A percentile compares a stretch with the other conserved stretches of the same genome.
Conservation (phyloP, 2,888 invertebrate species). For the Branchellion lobata region DNA sequence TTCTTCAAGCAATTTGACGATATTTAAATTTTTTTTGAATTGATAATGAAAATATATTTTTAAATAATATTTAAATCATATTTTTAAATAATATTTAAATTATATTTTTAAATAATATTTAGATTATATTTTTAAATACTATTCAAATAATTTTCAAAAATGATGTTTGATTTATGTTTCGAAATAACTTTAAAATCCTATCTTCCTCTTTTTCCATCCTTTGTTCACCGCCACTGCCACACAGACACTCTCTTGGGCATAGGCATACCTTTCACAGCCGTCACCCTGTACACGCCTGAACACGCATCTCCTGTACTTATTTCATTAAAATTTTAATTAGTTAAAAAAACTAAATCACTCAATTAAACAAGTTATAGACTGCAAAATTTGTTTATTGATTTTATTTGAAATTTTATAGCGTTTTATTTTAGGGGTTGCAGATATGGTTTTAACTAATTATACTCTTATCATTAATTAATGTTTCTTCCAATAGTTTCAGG, state of each 20-base stretch:
- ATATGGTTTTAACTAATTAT: no score
- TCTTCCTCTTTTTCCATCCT: no score
- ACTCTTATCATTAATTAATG: no score
- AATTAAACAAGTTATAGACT: background rate
- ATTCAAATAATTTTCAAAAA: no score
- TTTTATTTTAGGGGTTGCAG: background rate
- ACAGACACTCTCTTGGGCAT: constrained; percentile 60
- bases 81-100: no score
- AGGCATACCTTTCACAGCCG: constrained; percentile 61
- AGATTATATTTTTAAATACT: no score
- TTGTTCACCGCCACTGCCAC: background rate
- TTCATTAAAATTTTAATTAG: background rate
- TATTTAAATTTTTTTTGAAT: background rate
- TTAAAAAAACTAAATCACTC: background rate
- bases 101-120: no score
- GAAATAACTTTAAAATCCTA: no score
- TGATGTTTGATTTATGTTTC: no score
- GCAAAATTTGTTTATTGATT: background rate
- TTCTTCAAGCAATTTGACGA: background rate
- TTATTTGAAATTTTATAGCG: background rate
- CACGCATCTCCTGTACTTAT: background rate
- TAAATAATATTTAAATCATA: no score
- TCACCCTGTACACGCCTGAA: background rate
- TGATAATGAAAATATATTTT: background rate
- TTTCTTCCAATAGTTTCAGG: background rate